Base-by-base conservation (phyloP, 1,140 invertebrate genomes). In the Cotesia glomerata region DNA sequence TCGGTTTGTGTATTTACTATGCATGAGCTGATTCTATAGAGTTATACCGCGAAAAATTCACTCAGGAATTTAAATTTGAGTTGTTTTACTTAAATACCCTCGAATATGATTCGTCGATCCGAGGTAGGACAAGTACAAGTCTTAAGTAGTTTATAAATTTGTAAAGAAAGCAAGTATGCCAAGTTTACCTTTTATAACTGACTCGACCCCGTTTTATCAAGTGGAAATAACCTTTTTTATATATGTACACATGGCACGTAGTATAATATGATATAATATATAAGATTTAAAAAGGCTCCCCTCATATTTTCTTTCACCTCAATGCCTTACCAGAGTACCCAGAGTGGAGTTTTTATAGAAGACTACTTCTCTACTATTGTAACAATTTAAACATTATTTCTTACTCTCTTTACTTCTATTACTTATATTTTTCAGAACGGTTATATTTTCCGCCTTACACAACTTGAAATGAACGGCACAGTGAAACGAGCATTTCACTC, bases 101-200 rank as follows among this genome's bases (percentile, higher is more conserved):
- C 51, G 71, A 45, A 73, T 73, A 73, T 69, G 66, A 73, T 26
- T 26, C 26, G 26, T 26, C 26, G 26, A 73, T 73, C 64, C 26
- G 51, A 51, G 67, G 72, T 74, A 74, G 45, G 69, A 67, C 68
- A 52, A 45, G 65, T 69, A 45, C 39, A 5, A 45, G 8, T 45
- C 39, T 45, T 45, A 74, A 69, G 72, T 69, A 67, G 72, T 58
- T 64, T 54, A 74, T 74, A 69, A 74, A 74, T 74, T 74, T 74
- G 66, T 74, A 51, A 58, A 56, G 39, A 59, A 69, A 74, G 34
- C 67, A 66, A 64, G 39, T 45, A 45, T 5, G 39, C 67, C 61
- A 64, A 11, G 71, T 54, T 51, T 34, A 51, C 51, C 26, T 59
- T 39, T 49, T 18, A 49, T 13, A 14, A 5, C 16, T n/a, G 39